A percentile compares a stretch with the other conserved stretches of the same genome.
These are phyloP conservation scores for Hyposmocoma kahamanoa DNA, from an alignment of 1,140 invertebrate genomes.

Conservation along the genomic window DNA sequence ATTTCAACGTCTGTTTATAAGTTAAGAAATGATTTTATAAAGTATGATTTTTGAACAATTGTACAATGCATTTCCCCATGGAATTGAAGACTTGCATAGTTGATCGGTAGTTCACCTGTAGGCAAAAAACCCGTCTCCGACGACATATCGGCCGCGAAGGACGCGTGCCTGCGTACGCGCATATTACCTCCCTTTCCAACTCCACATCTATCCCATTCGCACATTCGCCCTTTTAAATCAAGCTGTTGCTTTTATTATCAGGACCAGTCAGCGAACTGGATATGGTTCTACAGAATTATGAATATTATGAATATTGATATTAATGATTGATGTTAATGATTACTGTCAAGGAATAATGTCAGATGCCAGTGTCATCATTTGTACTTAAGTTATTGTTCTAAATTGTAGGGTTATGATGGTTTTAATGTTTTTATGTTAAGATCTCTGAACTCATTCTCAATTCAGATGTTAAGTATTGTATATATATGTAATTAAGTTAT, in stretches of 20 bases:
- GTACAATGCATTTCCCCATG: too few relatives aligned
- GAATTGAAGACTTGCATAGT: conserved; percentile 12
- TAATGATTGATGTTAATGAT: conserved; percentile 21
- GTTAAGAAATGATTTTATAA: too few relatives aligned
- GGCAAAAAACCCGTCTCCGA: conserved; percentile 39
- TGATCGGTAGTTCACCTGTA: conserved; percentile 37
- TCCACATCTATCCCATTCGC: conserved; percentile 18
- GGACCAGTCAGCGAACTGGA: conserved; percentile 35
- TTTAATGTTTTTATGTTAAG: too few relatives aligned
- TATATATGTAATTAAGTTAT: too few relatives aligned
- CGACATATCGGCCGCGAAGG: conserved; percentile 46
- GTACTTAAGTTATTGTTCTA: too few relatives aligned
- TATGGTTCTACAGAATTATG: conserved; percentile 28
- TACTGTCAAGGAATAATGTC: too few relatives aligned
- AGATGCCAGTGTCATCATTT: too few relatives aligned
- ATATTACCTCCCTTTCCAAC: conserved; percentile 23
- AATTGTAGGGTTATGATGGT: too few relatives aligned
- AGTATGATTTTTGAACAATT: too few relatives aligned
- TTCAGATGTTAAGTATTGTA: too few relatives aligned
- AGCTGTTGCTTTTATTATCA: conserved; percentile 43
- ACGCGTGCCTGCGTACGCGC: conserved; percentile 53
- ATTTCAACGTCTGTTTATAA: too few relatives aligned
- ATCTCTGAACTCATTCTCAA: too few relatives aligned
- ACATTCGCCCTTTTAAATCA: conserved; percentile 28
- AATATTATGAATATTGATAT: conserved; percentile 36